A percentile compares a stretch with the other conserved stretches of the same genome.
Evolutionary conservation across 1,140 invertebrate genomes (phyloP).

Genomic region (Pseudomyrmex pallidus): DNA sequence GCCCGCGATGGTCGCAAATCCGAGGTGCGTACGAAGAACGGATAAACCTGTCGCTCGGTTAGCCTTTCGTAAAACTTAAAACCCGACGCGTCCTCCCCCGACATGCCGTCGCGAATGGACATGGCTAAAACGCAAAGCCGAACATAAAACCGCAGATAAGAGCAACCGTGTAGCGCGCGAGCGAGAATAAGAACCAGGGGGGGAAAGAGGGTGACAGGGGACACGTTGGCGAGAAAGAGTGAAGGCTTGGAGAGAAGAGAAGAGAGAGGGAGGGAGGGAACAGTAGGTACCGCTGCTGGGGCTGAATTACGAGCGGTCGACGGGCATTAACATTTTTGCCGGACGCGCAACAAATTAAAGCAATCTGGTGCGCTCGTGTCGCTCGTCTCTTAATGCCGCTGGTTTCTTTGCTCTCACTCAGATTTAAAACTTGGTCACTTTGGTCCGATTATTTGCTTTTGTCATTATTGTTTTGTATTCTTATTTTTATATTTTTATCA

Average conservation of each 20-base stretch:
- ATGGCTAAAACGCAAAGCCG: constrained; percentile 79
- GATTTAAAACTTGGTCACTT: constrained; percentile 59
- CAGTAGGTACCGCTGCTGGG: constrained; percentile 44
- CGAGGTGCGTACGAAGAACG: constrained; percentile 59
- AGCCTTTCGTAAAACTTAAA: constrained; percentile 72
- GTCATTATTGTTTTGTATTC: background rate
- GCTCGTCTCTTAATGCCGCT: constrained; percentile 59
- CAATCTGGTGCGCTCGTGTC: constrained; percentile 79
- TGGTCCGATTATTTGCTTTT: constrained; percentile 15
- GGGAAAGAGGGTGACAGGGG: constrained; percentile 10
- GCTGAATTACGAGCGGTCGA: constrained; percentile 80
- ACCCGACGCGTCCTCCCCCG: constrained; percentile 49
- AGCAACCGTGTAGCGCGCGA: constrained; percentile 72
- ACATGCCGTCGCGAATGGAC: constrained; percentile 66
- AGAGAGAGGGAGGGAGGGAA: background rate
- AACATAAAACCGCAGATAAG: constrained; percentile 81
- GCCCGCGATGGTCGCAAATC: constrained; percentile 66
- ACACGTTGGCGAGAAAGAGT: constrained; percentile 36
- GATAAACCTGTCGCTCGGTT: constrained; percentile 73
- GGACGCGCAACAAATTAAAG: constrained; percentile 81
- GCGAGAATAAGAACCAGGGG: constrained; percentile 48
- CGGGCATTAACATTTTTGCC: constrained; percentile 81
- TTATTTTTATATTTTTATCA: background rate
- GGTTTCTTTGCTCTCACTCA: constrained; percentile 51
- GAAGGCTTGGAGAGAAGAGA: constrained; percentile 28